Conservation (phyloP, 1,140 invertebrate species). For the Drosophila pallidifrons region DNA sequence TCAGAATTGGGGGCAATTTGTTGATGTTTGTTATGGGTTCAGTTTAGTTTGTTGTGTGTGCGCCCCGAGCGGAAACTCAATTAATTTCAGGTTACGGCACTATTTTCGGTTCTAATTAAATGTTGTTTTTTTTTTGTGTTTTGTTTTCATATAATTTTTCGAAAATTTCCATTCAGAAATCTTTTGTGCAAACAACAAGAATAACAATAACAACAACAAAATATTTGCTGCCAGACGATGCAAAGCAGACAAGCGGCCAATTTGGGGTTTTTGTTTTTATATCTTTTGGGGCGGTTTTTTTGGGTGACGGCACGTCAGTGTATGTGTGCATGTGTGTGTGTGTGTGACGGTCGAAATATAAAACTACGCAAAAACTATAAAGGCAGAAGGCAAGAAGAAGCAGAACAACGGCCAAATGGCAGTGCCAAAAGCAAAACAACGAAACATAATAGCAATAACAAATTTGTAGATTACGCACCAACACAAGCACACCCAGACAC, state of each 20-base stretch:
- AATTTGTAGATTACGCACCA: constrained; percentile 71
- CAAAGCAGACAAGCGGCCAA: constrained; percentile 27
- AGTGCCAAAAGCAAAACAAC: constrained; percentile 42
- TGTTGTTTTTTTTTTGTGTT: constrained; percentile 2
- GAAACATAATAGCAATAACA: constrained; percentile 50
- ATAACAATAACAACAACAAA: constrained; percentile 31
- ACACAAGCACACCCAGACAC: constrained; percentile 30
- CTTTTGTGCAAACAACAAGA: constrained; percentile 31
- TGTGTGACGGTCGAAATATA: constrained; percentile 33
- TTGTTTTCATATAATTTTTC: background rate
- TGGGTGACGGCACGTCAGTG: no score
- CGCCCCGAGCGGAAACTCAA: constrained; percentile 5
- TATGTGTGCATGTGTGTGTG: no score
- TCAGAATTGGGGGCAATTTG: constrained; percentile 9
- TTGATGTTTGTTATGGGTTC: background rate
- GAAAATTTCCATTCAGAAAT: constrained; percentile 42
- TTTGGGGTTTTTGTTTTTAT: constrained; percentile 39
- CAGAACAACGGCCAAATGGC: constrained; percentile 28
- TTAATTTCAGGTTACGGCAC: constrained; percentile 18
- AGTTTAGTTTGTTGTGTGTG: background rate
- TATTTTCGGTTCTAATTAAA: constrained; percentile 31
- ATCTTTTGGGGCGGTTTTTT: constrained; percentile 16
- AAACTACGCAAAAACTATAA: constrained; percentile 73
- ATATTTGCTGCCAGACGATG: constrained; percentile 36
- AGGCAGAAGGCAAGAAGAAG: constrained; percentile 28